Evolutionary conservation across 1,140 invertebrate genomes (phyloP).

Genomic region (Drosophila sechellia): DNA sequence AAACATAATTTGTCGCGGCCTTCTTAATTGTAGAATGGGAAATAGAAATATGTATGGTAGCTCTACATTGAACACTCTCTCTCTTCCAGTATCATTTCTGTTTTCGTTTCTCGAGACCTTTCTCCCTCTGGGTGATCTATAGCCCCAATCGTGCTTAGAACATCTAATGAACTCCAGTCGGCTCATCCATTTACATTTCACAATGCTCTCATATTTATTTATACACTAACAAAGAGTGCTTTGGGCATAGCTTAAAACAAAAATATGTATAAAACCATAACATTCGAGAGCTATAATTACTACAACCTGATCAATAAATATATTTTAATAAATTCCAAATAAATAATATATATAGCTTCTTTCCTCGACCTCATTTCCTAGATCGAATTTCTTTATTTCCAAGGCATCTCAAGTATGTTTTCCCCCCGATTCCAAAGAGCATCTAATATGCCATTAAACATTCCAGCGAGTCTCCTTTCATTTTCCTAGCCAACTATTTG

Average conservation of each 20-base stretch:
- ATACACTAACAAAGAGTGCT: slow-evolving; percentile 8
- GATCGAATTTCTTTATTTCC: neutral
- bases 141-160: slow-evolving; percentile 49
- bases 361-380: too few relatives aligned
- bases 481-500: slow-evolving; percentile 26
- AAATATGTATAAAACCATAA: too few relatives aligned
- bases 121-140: slow-evolving; percentile 38
- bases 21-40: slow-evolving; percentile 48
- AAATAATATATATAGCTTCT: neutral
- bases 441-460: slow-evolving; percentile 21
- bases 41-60: neutral
- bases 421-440: neutral
- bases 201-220: slow-evolving; percentile 32
- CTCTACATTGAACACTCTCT: slow-evolving; percentile 19
- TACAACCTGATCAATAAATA: neutral
- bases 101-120: slow-evolving; percentile 26
- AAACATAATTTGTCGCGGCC: slow-evolving; percentile 55
- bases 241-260: neutral
- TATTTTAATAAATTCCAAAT: neutral
- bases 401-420: neutral
- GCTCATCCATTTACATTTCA: slow-evolving; percentile 45
- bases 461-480: slow-evolving; percentile 16
- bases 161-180: slow-evolving; percentile 54
- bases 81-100: slow-evolving; percentile 17
- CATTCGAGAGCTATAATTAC: too few relatives aligned